Base-by-base conservation (phyloP, 92 coral and sea anemone genomes). In the Parazoanthus darwini region DNA sequence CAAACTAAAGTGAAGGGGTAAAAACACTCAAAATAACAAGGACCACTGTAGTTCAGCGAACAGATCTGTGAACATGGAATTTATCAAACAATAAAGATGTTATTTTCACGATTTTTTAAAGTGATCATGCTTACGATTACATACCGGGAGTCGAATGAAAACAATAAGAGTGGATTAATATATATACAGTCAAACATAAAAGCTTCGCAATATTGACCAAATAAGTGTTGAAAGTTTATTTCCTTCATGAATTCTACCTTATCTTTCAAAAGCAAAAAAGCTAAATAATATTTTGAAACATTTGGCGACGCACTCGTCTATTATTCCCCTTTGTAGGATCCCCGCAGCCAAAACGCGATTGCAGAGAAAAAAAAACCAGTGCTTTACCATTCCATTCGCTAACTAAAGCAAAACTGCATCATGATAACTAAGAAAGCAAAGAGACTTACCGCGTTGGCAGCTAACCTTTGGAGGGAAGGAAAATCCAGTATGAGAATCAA, bases 371-470 rank as follows among this genome's bases (percentile, higher is more conserved):
- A 48, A 63, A 63, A 22, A 7, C 70, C 70, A 63, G 2, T 63
- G 11, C 46, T 29, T 29, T 42, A 15, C 42, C 78, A 36, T 74
- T 74, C 25, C 80, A 76, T 22, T 76, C n/a, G 9, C 25, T 1
- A 18, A 44, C n/a, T 76, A 14, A 76, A 76, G n/a, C 10, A 44
- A 38, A 37, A 76, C 6, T 63, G 8, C 70, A 44, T 76, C 46
- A 76, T 36, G 43, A 18, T 42, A 14, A 22, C 10, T 37, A 75
- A 37, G 9, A 11, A 75, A 36, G 54, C 46, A 35, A 51, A 80
- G 26, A 58, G 33, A 82, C 87, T 84, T 38, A 84, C 87, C 87
- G 87, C 63, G 66, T 84, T 84, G 20, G 87, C 87, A 70, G 87
- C 87, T 46, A 84, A 26, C 87, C 87, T 84, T 70, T 48, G 79